Conservation (phyloP, 2,888 invertebrate species). For the Alentia gelatinosa region DNA sequence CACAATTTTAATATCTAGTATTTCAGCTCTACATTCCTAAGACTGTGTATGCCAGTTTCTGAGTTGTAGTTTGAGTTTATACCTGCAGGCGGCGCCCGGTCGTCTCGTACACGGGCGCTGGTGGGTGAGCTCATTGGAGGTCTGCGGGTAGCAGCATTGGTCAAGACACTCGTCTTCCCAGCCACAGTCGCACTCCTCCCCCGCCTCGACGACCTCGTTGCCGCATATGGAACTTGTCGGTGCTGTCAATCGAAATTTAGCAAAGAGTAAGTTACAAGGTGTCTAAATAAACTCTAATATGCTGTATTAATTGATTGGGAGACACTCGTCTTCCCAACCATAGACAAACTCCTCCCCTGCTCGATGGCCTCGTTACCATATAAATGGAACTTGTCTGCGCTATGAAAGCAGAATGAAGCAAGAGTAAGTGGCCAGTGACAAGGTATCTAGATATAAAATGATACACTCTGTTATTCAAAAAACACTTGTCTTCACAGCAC, state of each 20-base stretch:
- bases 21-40: too few species aligned
- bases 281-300: too few species aligned
- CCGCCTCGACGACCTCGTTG: constrained; percentile 98
- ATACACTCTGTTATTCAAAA: too few species aligned
- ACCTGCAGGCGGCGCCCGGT: constrained; percentile 71
- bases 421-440: too few species aligned
- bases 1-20: too few species aligned
- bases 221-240: constrained; percentile 93
- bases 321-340: constrained; percentile 96
- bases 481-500: too few species aligned
- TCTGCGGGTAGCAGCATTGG: constrained; percentile 86
- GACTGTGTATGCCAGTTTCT: too few species aligned
- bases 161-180: constrained; percentile 95
- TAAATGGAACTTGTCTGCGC: too few species aligned
- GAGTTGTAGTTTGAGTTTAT: not conserved
- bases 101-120: constrained; percentile 66
- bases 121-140: constrained; percentile 59
- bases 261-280: not conserved
- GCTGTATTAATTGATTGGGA: constrained; percentile 87
- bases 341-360: constrained; percentile 95
- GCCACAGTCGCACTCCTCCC: constrained; percentile 99
- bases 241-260: constrained; percentile 51
- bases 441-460: too few species aligned
- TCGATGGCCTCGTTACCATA: not conserved
- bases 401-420: too few species aligned